Conservation (phyloP, 2,797 vertebrate species). For the Phoeniculus purpureus region DNA sequence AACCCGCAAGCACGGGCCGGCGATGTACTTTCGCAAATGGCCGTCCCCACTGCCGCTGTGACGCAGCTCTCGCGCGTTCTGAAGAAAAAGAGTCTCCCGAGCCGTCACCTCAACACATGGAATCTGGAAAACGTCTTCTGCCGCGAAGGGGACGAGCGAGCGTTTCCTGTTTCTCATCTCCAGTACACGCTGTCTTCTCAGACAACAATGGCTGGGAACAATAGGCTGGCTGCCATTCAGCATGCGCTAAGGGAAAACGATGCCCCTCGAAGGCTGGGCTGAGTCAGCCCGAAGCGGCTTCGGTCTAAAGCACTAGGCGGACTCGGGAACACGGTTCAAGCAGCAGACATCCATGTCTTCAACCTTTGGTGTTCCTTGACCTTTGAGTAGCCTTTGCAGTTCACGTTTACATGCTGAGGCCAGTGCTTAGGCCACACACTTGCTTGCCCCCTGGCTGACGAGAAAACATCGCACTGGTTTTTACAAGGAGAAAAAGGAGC, state of each 20-base stretch:
- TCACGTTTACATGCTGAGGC: conserved; percentile 1
- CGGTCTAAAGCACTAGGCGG: conserved; percentile 56
- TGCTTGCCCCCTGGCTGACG: conserved; percentile 10
- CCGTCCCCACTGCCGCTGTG: not conserved
- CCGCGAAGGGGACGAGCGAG: conserved; percentile 70
- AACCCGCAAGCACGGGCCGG: not conserved
- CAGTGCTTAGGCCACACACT: not conserved
- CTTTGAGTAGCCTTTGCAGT: conserved; percentile 30
- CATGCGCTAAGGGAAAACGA: conserved; percentile 39
- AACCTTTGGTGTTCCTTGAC: conserved; percentile 64
- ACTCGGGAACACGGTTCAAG: conserved; percentile 59
- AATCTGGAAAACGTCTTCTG: conserved; percentile 79
- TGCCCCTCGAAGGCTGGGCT: conserved; percentile 58
- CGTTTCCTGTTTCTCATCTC: conserved; percentile 82
- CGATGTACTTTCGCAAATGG: not conserved
- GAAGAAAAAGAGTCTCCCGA: conserved; percentile 43
- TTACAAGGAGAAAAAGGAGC: not conserved
- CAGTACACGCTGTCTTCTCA: conserved; percentile 82
- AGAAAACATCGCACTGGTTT: not conserved
- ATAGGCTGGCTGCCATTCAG: conserved; percentile 78
- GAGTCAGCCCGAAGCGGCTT: conserved; percentile 70
- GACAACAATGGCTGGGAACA: conserved; percentile 82
- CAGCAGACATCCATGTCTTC: conserved; percentile 62
- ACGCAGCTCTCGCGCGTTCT: conserved; percentile 28
- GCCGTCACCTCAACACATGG: conserved; percentile 76